These are phyloP conservation scores for Chaunax sp. DNA, from an alignment of 2,797 vertebrate species.

Conservation along the genomic window DNA sequence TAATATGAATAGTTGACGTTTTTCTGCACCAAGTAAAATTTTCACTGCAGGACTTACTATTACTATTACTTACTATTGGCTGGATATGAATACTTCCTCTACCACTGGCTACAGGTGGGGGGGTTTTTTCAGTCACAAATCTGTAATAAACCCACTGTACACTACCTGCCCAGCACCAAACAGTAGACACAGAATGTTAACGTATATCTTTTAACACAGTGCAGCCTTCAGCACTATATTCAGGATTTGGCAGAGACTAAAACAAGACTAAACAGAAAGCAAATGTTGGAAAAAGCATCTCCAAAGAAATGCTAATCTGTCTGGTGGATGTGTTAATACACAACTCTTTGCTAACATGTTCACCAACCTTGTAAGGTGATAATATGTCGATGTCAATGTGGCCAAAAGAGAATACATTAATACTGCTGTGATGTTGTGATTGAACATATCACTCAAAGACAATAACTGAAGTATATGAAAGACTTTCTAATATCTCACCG, in stretches of 20 bases:
- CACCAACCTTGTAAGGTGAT: neutral
- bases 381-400: conserved; percentile 3
- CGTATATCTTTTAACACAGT: neutral
- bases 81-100: neutral
- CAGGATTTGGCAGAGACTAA: neutral
- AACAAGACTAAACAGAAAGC: neutral
- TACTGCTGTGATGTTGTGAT: conserved; percentile 8
- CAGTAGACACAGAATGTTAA: neutral
- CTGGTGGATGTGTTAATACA: neutral
- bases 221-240: neutral
- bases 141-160: neutral
- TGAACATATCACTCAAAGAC: conserved; percentile 2
- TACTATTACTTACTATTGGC: neutral
- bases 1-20: too few relatives aligned
- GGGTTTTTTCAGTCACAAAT: neutral
- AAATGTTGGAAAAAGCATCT: neutral
- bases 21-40: neutral
- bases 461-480: conserved; percentile 73
- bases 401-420: conserved; percentile 9
- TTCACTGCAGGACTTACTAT: neutral
- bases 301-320: conserved; percentile 1
- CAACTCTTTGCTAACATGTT: neutral
- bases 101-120: neutral
- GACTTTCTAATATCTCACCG: conserved; percentile 63
- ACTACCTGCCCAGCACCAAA: neutral